These are phyloP conservation scores for Diadophis punctatus DNA, from an alignment of 2,113 vertebrate species.

Conservation along the genomic window DNA sequence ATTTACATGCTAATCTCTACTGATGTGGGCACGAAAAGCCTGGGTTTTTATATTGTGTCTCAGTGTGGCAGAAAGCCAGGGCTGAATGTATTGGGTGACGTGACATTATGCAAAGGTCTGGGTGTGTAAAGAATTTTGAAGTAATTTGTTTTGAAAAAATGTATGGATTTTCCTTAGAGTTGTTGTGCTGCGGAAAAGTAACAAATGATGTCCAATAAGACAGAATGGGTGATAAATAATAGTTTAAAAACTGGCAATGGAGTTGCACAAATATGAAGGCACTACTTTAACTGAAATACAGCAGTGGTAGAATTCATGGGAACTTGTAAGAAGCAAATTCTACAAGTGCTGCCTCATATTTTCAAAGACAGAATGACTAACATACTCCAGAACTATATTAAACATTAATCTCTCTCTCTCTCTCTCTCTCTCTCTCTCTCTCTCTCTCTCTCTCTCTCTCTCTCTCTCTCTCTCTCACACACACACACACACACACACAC, in stretches of 20 bases:
- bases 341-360: neutral
- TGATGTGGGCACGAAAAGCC: neutral
- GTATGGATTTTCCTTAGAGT: neutral
- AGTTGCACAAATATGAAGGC: neutral
- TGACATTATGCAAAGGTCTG: slow-evolving; percentile 12
- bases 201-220: slow-evolving; percentile 32
- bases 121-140: slow-evolving; percentile 29
- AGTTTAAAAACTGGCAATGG: slow-evolving; percentile 26
- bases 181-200: slow-evolving; percentile 37
- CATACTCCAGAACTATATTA: slow-evolving; percentile 7
- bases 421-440: too few species aligned
- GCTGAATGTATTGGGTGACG: neutral
- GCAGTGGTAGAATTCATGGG: neutral
- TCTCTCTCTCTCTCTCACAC: too few species aligned
- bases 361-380: slow-evolving; percentile 17
- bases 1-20: slow-evolving; percentile 13
- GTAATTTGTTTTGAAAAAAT: slow-evolving; percentile 38
- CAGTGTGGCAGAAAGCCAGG: neutral
- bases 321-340: neutral
- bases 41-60: neutral
- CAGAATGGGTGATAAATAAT: slow-evolving; percentile 45
- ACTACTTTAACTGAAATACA: neutral
- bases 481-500: too few species aligned
- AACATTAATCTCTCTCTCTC: neutral
- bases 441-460: too few species aligned